These are phyloP conservation scores for Pedicia rivosa DNA, from an alignment of 2,888 invertebrate genomes.

Conservation along the genomic window DNA sequence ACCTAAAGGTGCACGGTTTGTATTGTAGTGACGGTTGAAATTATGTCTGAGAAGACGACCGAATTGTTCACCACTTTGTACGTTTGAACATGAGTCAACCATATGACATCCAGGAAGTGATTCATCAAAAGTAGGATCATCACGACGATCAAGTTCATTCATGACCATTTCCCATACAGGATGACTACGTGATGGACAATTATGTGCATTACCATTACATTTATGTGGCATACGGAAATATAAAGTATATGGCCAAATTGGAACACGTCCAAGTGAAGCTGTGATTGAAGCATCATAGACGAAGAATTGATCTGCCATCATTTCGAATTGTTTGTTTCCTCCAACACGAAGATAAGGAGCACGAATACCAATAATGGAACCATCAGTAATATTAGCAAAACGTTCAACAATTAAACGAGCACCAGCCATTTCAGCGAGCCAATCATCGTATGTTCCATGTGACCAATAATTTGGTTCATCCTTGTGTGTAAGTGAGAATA, in stretches of 20 bases:
- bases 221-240: constrained; percentile 95
- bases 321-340: constrained; percentile 89
- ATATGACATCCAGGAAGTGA: constrained; percentile 87
- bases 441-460: constrained; percentile 74
- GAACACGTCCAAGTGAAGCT: constrained; percentile 72
- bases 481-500: constrained; percentile 84
- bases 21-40: constrained; percentile 85
- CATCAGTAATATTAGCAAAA: constrained; percentile 84
- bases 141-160: constrained; percentile 86
- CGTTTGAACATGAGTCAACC: constrained; percentile 87
- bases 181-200: constrained; percentile 79
- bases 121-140: constrained; percentile 87
- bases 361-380: constrained; percentile 74
- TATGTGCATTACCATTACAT: constrained; percentile 86
- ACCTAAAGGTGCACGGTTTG: constrained; percentile 84
- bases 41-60: constrained; percentile 80
- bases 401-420: constrained; percentile 71
- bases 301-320: constrained; percentile 93
- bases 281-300: constrained; percentile 91
- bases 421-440: constrained; percentile 92
- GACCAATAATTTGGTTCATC: constrained; percentile 86
- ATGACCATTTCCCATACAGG: constrained; percentile 95
- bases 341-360: constrained; percentile 83
- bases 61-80: constrained; percentile 82
- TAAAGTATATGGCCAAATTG: constrained; percentile 94